Conservation (phyloP, 1,140 invertebrate species). For the Drosophila tsacasi region DNA sequence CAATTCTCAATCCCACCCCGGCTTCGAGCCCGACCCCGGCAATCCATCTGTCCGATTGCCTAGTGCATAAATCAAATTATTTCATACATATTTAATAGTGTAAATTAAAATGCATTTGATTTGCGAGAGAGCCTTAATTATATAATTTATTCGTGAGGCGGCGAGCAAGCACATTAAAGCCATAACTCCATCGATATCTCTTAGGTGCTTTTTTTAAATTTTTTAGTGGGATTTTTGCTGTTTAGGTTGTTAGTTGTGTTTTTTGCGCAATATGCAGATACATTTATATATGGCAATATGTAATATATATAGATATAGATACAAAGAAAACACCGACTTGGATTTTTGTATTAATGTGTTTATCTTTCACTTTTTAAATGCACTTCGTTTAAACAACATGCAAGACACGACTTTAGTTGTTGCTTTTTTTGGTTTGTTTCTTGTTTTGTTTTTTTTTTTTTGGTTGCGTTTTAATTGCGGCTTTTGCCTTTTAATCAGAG, state of each 20-base stretch:
- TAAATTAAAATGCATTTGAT: constrained; percentile 65
- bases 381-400: constrained; percentile 73
- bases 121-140: constrained; percentile 52
- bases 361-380: constrained; percentile 61
- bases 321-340: constrained; percentile 68
- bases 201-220: constrained; percentile 18
- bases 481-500: constrained; percentile 49
- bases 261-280: constrained; percentile 49
- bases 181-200: constrained; percentile 48
- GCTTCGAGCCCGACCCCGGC: too few species aligned
- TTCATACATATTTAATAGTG: constrained; percentile 61
- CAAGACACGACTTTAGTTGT: constrained; percentile 63
- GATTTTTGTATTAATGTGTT: constrained; percentile 32
- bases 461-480: constrained; percentile 36
- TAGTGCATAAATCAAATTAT: constrained; percentile 75
- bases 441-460: constrained; percentile 24
- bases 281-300: constrained; percentile 52
- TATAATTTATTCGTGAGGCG: constrained; percentile 24
- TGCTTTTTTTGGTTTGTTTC: constrained; percentile 37
- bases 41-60: constrained; percentile 36
- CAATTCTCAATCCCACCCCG: constrained; percentile 4
- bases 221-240: constrained; percentile 46
- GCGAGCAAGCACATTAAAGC: constrained; percentile 56
- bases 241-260: constrained; percentile 66
- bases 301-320: constrained; percentile 58